A percentile compares a stretch with the other conserved stretches of the same genome.
These are phyloP conservation scores for Byasa hedistus DNA, from an alignment of 2,888 invertebrate genomes.

Conservation along the genomic window DNA sequence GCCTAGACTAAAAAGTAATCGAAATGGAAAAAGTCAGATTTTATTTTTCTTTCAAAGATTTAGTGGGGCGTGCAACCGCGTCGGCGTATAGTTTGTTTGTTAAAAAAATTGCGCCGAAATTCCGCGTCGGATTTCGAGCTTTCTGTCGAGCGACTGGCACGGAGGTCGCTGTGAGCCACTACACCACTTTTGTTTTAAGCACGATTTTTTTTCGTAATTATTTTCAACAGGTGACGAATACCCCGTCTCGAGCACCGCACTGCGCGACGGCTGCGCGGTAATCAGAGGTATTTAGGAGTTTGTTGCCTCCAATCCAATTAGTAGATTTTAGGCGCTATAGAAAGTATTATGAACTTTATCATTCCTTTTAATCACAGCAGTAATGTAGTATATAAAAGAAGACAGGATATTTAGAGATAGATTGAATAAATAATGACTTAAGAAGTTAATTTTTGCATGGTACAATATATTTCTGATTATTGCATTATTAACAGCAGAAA, in stretches of 20 bases:
- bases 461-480: too few relatives aligned
- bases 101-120: slow-evolving; percentile 27
- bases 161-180: slow-evolving; percentile 58
- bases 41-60: slow-evolving; percentile 25
- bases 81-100: slow-evolving; percentile 26
- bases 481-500: too few relatives aligned
- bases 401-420: too few relatives aligned
- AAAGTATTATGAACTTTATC: slow-evolving; percentile 11
- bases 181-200: slow-evolving; percentile 74
- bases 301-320: slow-evolving; percentile 32
- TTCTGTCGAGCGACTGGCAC: slow-evolving; percentile 62
- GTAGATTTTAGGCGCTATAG: slow-evolving; percentile 23
- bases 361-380: neutral
- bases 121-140: slow-evolving; percentile 44
- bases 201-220: slow-evolving; percentile 80
- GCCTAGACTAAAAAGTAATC: slow-evolving; percentile 18
- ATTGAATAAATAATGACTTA: neutral
- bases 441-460: neutral
- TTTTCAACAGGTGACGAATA: slow-evolving; percentile 79
- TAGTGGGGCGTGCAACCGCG: slow-evolving; percentile 19
- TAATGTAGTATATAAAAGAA: neutral
- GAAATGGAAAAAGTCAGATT: slow-evolving; percentile 24
- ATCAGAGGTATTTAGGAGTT: slow-evolving; percentile 32
- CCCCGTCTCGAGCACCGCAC: slow-evolving; percentile 72
- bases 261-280: slow-evolving; percentile 52